Evolutionary conservation across 2,113 vertebrate species (phyloP).

Genomic region (Dicrurus megarhynchus): DNA sequence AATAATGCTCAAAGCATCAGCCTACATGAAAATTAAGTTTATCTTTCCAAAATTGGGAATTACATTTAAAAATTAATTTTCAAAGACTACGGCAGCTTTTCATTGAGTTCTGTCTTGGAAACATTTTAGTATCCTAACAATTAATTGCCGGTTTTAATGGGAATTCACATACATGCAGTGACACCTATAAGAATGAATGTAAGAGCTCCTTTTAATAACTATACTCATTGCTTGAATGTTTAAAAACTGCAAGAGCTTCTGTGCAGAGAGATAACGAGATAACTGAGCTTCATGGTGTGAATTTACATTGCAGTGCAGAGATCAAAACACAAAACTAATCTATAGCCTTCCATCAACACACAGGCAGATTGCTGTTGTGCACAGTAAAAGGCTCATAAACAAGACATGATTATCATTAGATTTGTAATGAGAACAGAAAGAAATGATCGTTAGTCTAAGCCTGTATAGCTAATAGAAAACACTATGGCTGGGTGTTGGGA

Average conservation of each 20-base stretch:
- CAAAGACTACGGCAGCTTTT: neutral
- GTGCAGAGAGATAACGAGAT: neutral
- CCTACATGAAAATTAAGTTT: neutral
- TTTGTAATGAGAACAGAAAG: neutral
- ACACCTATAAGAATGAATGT: neutral
- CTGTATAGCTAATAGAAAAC: neutral
- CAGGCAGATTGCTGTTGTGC: neutral
- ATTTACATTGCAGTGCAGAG: neutral
- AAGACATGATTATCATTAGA: neutral
- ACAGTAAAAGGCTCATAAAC: neutral
- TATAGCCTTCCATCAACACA: neutral
- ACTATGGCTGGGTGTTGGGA: no score
- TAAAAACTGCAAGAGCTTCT: neutral
- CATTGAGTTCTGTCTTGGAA: neutral
- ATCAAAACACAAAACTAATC: neutral
- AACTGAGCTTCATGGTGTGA: neutral
- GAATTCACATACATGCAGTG: neutral
- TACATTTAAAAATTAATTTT: neutral
- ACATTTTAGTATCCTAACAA: neutral
- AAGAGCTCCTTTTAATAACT: neutral
- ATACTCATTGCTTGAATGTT: neutral
- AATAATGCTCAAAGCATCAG: neutral
- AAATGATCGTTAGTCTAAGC: neutral
- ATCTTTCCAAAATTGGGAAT: neutral
- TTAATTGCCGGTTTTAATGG: neutral